Conservation (phyloP, 1,140 invertebrate species). For the Drosophila oshimai region DNA sequence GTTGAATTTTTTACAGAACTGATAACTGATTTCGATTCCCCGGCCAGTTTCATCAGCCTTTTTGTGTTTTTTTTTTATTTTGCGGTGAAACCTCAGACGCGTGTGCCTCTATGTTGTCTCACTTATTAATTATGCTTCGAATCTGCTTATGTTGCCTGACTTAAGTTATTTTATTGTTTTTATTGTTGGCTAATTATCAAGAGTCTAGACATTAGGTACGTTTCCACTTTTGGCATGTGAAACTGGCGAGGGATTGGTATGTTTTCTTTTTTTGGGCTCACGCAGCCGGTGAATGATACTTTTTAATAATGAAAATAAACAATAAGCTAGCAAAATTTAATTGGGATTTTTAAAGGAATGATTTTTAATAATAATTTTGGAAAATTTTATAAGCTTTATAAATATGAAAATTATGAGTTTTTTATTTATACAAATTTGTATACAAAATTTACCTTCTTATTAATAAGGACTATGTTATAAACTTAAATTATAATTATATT, state of each 20-base stretch:
- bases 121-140: slow-evolving; percentile 8
- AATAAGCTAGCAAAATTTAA: too few species aligned
- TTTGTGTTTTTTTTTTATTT: slow-evolving; percentile 19
- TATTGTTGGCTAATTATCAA: slow-evolving; percentile 8
- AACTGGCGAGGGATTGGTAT: slow-evolving; percentile 5
- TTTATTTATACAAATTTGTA: too few species aligned
- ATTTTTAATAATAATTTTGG: too few species aligned
- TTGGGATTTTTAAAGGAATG: too few species aligned
- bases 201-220: slow-evolving; percentile 23
- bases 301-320: slow-evolving; percentile 1
- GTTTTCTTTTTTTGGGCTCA: slow-evolving; percentile 20
- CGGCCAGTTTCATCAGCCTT: slow-evolving; percentile 50
- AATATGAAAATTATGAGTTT: too few species aligned
- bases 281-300: slow-evolving; percentile 13
- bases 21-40: slow-evolving; percentile 47
- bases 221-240: slow-evolving; percentile 7
- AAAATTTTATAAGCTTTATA: too few species aligned
- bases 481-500: too few species aligned
- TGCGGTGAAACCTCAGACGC: not conserved
- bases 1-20: slow-evolving; percentile 14
- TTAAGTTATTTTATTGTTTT: not conserved
- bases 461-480: too few species aligned
- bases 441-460: not conserved
- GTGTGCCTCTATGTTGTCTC: slow-evolving; percentile 9
- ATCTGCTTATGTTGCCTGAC: not conserved